A percentile compares a stretch with the other conserved stretches of the same genome.
phyloP scores from a whole-genome alignment of 2,113 vertebrate genomes.

The Lepus europaeus region DNA sequence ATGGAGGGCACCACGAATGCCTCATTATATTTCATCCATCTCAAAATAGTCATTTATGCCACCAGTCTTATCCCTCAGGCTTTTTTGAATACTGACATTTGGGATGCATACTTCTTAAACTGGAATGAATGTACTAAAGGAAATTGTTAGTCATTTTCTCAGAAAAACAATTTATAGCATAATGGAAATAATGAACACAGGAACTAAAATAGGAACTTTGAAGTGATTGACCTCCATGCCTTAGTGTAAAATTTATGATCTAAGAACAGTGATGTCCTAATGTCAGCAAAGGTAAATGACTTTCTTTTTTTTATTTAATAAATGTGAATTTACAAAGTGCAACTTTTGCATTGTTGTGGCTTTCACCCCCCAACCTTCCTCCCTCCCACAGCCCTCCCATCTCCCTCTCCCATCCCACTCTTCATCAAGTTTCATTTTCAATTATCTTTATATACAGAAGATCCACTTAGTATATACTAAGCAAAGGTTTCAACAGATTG shows the following conservation, averaged over 20 bases:
- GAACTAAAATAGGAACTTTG: neutral
- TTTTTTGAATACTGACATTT: conserved; percentile 44
- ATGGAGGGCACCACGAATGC: accelerated
- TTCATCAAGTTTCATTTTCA: too few relatives aligned
- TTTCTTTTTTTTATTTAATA: neutral
- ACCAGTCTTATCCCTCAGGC: neutral
- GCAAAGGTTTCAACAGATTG: too few relatives aligned
- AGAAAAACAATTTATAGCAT: conserved; percentile 30
- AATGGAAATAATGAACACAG: neutral
- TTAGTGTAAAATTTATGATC: neutral
- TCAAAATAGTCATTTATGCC: neutral
- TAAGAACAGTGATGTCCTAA: neutral
- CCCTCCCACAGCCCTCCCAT: too few relatives aligned
- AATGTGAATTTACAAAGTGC: too few relatives aligned
- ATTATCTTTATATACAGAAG: too few relatives aligned
- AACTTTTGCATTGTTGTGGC: too few relatives aligned
- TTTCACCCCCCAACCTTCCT: too few relatives aligned
- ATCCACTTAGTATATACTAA: too few relatives aligned
- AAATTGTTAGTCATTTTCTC: neutral
- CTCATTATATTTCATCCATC: neutral
- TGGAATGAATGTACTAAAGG: conserved; percentile 15
- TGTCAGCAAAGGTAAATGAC: neutral
- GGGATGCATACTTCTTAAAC: conserved; percentile 17
- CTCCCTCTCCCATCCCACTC: too few relatives aligned
- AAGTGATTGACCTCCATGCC: neutral